phyloP scores from a whole-genome alignment of 1,140 invertebrate species.

The Rhynchophorus ferrugineus region DNA sequence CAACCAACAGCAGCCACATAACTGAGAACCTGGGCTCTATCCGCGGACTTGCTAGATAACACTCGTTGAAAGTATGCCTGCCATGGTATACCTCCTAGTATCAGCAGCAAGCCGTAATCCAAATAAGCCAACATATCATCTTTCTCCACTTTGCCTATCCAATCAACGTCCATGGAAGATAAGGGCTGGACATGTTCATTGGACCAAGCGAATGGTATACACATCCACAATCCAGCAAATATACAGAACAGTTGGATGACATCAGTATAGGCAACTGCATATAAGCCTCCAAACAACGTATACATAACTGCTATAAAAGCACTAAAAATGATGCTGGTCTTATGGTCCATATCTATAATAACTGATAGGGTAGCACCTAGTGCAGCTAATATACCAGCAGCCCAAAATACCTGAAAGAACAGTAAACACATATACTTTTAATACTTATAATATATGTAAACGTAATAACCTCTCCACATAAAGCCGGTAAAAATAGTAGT shows the following conservation, averaged over 20 bases:
- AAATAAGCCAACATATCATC: constrained; percentile 75
- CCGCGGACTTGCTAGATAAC: constrained; percentile 88
- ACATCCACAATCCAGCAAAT: constrained; percentile 96
- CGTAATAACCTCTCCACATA: constrained; percentile 83
- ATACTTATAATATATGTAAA: not conserved
- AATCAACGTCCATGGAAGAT: constrained; percentile 74
- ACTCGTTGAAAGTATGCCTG: constrained; percentile 98
- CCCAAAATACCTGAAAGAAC: constrained; percentile 34
- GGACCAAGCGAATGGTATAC: constrained; percentile 90
- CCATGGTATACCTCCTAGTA: constrained; percentile 98
- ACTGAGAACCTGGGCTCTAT: constrained; percentile 87
- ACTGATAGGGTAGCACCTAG: constrained; percentile 88
- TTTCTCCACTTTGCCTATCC: constrained; percentile 75
- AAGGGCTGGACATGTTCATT: constrained; percentile 76
- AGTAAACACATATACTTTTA: not conserved
- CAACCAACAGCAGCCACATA: constrained; percentile 94
- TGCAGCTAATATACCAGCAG: constrained; percentile 37
- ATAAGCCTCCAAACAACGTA: constrained; percentile 94
- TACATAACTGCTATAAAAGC: constrained; percentile 95
- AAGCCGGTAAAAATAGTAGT: constrained; percentile 88
- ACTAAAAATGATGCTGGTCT: constrained; percentile 87
- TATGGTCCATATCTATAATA: constrained; percentile 92
- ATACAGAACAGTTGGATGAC: constrained; percentile 98
- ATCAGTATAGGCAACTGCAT: constrained; percentile 97
- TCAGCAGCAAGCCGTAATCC: constrained; percentile 83